Evolutionary conservation across 2,113 vertebrate genomes (phyloP), one percentile per base, ranked within the genome.

Genomic region (Neotragus pygmaeus): DNA sequence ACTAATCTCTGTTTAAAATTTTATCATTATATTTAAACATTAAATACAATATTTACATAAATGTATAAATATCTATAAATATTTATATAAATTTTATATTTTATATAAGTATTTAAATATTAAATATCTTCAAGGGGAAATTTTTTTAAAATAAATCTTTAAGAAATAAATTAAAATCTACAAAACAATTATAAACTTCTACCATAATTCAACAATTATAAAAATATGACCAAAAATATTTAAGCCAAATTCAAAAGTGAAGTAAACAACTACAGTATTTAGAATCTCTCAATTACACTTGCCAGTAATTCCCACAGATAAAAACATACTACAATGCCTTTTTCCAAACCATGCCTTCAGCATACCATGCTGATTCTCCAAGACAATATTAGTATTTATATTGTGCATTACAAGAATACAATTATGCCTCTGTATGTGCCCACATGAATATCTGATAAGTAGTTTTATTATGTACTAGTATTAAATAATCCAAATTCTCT

Each of bases 381-480:
- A 97, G 90, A 98, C 97, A 98, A 97, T 97, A 96, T 97, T 96
- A 88, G 97, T 97, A 97, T 97, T 98, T 97, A 97, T 94, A 89
- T 60, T 88, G 95, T 96, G 90, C 92, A 51, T 73, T 86, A 78
- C 96, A 95, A 77, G 94, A 92, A 96, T 43, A 98, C 97, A 98
- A 97, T 96, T 91, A 83, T 81, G 94, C 97, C 97, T 97, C 97
- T 98, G 97, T 97, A 77, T 96, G 88, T 96, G 96, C 97, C 96
- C 97, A 98, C 97, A 78, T 94, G 96, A 95, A 97, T 97, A 97
- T 96, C 73, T 97, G 96, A 96, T 97, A 96, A 97, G 90, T 86
- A 86, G 83, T 96, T 96, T 97, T 98, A 95, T 95, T 97, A 97
- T 97, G 97, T 21, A 89, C 94, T 88, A 91, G 81, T 39, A 96